Percentiles rank a stretch among this genome's conserved stretches.
Evolutionary conservation across 92 coral and sea anemone genomes (phyloP).

Genomic region (Porites lobata): DNA sequence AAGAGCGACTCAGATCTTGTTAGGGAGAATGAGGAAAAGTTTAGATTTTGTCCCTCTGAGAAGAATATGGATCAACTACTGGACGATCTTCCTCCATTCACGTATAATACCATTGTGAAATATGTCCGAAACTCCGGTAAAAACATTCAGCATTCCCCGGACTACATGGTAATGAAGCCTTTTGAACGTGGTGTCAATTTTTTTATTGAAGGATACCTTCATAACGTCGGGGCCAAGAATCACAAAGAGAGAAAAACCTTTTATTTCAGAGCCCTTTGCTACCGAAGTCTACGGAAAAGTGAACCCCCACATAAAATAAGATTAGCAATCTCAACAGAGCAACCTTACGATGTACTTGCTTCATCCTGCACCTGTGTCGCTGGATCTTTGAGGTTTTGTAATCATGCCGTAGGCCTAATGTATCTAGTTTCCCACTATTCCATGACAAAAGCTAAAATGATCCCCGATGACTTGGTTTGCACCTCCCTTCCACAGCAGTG

Average conservation of each 20-base stretch:
- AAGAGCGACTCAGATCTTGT: conserved; percentile 28
- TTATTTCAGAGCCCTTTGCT: conserved; percentile 61
- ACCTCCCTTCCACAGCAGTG: conserved; percentile 65
- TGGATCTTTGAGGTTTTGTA: conserved; percentile 52
- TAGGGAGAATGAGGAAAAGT: conserved; percentile 43
- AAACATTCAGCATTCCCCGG: conserved; percentile 23
- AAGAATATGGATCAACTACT: conserved; percentile 27
- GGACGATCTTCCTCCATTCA: conserved; percentile 11
- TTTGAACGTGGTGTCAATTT: conserved; percentile 57
- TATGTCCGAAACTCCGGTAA: conserved; percentile 50
- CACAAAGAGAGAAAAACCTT: conserved; percentile 52
- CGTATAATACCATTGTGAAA: conserved; percentile 8
- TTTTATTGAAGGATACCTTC: conserved; percentile 48
- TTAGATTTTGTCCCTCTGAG: conserved; percentile 43
- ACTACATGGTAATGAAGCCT: conserved; percentile 54
- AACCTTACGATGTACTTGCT: conserved; percentile 36
- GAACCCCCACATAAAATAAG: conserved; percentile 55
- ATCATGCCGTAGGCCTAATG: conserved; percentile 55
- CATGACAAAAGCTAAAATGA: conserved; percentile 29
- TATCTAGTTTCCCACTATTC: conserved; percentile 51
- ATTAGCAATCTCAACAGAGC: conserved; percentile 43
- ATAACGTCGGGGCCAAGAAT: conserved; percentile 21
- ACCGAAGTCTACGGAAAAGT: conserved; percentile 45
- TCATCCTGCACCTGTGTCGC: conserved; percentile 57
- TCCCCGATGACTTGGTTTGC: conserved; percentile 40